These are phyloP conservation scores for Jaculus jaculus DNA, from an alignment of 2,113 vertebrate genomes.

Conservation along the genomic window DNA sequence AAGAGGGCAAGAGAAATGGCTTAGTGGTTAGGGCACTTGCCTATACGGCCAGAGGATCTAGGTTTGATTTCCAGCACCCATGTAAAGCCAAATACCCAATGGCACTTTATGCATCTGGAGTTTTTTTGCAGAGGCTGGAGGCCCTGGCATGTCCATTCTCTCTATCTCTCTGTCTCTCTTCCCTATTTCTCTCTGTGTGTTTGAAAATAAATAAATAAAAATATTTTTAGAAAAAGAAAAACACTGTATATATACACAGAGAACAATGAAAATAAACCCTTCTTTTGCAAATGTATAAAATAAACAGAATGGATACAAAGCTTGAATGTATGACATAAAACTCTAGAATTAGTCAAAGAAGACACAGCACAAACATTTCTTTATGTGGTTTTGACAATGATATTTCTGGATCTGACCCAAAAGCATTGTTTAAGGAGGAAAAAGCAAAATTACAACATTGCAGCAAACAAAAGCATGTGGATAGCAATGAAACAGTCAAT, in stretches of 20 bases:
- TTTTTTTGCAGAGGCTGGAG: too few species aligned
- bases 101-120: too few species aligned
- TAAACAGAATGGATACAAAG: background rate
- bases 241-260: background rate
- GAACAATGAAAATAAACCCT: background rate
- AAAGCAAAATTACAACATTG: background rate
- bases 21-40: too few species aligned
- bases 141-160: too few species aligned
- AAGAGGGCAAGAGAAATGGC: too few species aligned
- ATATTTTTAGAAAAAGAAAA: too few species aligned
- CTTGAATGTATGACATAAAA: background rate
- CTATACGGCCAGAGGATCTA: too few species aligned
- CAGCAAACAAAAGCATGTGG: background rate
- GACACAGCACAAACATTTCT: background rate
- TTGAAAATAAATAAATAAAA: too few species aligned
- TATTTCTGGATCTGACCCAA: background rate
- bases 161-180: too few species aligned
- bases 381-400: background rate
- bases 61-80: too few species aligned
- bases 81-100: too few species aligned
- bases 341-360: background rate
- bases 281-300: background rate
- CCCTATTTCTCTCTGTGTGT: too few species aligned
- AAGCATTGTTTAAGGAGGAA: background rate
- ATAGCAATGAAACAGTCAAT: background rate